A percentile compares a stretch with the other conserved stretches of the same genome.
These are phyloP conservation scores for Harpalus rufipes DNA, from an alignment of 2,888 invertebrate genomes.

Conservation along the genomic window DNA sequence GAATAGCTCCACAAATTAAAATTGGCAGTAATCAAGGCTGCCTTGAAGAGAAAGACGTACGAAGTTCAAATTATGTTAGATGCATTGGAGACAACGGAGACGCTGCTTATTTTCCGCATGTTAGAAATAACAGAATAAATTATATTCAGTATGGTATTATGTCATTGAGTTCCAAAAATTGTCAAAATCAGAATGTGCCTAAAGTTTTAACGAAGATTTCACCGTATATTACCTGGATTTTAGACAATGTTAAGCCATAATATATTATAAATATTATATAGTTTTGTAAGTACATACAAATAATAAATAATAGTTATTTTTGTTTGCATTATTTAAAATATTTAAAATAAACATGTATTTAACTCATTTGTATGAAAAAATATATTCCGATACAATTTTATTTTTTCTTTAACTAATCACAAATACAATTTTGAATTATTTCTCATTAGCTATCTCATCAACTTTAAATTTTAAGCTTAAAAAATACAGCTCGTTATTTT, in stretches of 20 bases:
- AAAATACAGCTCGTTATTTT: too few species aligned
- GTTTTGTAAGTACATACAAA: background rate
- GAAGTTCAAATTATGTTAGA: background rate
- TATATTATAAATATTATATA: background rate
- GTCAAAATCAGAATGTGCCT: background rate
- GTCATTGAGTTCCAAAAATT: background rate
- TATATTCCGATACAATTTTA: too few species aligned
- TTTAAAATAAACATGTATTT: too few species aligned
- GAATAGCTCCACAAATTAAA: constrained; percentile 8
- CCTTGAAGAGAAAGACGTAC: background rate
- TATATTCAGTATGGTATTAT: background rate
- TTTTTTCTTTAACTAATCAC: too few species aligned
- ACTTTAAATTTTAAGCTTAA: too few species aligned
- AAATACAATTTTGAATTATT: too few species aligned
- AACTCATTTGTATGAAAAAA: too few species aligned
- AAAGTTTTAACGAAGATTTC: background rate
- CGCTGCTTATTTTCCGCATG: background rate
- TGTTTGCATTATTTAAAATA: too few species aligned
- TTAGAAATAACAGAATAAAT: background rate
- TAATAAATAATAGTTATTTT: background rate
- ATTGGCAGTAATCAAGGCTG: background rate
- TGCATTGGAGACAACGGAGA: background rate
- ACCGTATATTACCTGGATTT: constrained; percentile 1
- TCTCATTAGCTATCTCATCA: too few species aligned
- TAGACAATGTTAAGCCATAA: constrained; percentile 3